Base-by-base conservation (phyloP, 2,797 vertebrate species). In the Mycteria americana region DNA sequence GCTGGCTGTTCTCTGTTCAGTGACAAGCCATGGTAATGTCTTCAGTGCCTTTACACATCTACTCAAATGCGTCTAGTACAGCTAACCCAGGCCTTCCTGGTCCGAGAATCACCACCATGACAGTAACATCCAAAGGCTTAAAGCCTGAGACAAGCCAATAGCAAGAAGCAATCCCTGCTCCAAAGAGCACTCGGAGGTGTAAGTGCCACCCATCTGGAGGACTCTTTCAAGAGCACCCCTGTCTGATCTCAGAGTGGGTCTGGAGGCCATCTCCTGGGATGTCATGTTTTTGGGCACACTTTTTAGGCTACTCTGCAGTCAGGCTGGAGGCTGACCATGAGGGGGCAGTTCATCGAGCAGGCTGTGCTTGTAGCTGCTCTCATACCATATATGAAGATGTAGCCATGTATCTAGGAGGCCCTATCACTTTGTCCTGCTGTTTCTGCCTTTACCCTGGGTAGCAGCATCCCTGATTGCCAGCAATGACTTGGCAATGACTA, bases 201-300 rank as follows among this genome's bases (percentile, higher is more conserved):
- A 37, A 51, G 53, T 37, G 45, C 31, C 37, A 22, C 37, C 4
- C 6, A 65, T 31, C 37, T 50, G 41, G 50, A 70, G 45, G 22
- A 45, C 25, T 63, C 35, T 19, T 62, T 9, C 18, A 45, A 25
- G 53, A 85, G 18, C 13, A 43, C 10, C 2, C 6, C 7, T 12
- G 10, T 54, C 45, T n/a, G 41, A 50, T 31, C 31, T 88, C 31
- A 17, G 12, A 31, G 31, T 56, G 53, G 13, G 25, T 37, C 80
- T 85, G 41, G 28, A 79, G 81, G 9, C 37, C 22, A 4, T 41
- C 41, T 88, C 31, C 54, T 37, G 70, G 57, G n/a, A 21, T 50
- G 25, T 22, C 14, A 27, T 0, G 0, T 50, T 50, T 37, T 33
- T n/a, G 33, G 50, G 5, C 37, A 33, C 4, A 3, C 14, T 27